Base-by-base conservation (phyloP, 2,113 vertebrate species). In the Opisthocomus hoazin region DNA sequence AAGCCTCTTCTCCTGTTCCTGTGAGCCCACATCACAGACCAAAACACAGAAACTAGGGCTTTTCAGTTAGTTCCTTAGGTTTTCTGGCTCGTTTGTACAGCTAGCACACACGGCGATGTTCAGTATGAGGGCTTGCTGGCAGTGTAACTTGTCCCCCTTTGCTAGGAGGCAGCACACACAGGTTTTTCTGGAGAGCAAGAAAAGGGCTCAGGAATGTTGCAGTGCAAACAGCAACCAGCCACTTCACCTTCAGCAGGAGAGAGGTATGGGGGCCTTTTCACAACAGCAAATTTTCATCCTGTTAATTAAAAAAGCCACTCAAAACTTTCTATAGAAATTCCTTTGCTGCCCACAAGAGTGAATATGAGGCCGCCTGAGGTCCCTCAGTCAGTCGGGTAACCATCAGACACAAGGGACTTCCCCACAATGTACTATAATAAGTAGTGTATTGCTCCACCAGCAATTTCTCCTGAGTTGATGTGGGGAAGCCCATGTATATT, bases 91-190 rank as follows among this genome's bases (percentile, higher is more conserved):
- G 50, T 26, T 68, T n/a, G 12, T 27, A 53, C 56, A 46, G 50
- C 23, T 63, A 23, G 37, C 20, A 23, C 18, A 8, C 58, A 41
- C 6, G 20, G 46, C 3, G 2, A 9, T 58, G 7, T 32, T 79
- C 43, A 41, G 9, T 24, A 58, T 0, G 3, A 39, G 74, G 16
- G 15, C 37, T 78, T 1, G 0, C 30, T 16, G 5, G 84, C 24
- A 18, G 21, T 24, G 10, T 51, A 39, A 56, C 53, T 60, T 65
- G 39, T 8, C 23, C 37, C 19, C 32, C 19, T 68, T 74, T 87
- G 66, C n/a, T 34, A 15, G 69, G 68, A 85, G 57, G 50, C 50
- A 76, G 51, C 46, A 34, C 29, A 14, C 18, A 5, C 0, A 0
- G 22, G 22, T 26, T 69, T 87, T 79, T 69, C 43, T 64, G 30